Percentiles rank a stretch among this genome's conserved stretches.
These are phyloP conservation scores for Leptopilina drosophilae DNA, from an alignment of 2,888 invertebrate species.

Conservation along the genomic window DNA sequence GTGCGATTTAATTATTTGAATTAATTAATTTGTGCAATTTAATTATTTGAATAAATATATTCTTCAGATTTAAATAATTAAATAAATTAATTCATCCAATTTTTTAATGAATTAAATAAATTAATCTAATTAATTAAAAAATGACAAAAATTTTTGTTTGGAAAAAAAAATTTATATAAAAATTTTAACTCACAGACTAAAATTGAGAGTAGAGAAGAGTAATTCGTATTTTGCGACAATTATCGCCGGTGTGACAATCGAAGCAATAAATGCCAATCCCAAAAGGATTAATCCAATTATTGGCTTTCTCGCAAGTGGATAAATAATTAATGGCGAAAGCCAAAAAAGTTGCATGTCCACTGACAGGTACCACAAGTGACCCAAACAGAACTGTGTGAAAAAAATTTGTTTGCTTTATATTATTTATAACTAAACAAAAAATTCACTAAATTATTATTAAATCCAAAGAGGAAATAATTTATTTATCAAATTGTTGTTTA, in stretches of 20 bases:
- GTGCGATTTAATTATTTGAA: too few species aligned
- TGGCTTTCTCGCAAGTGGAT: constrained; percentile 76
- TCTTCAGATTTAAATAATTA: too few species aligned
- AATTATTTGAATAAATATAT: too few species aligned
- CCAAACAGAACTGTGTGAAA: constrained; percentile 75
- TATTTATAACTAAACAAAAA: too few species aligned
- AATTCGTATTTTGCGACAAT: constrained; percentile 68
- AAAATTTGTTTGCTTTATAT: background rate
- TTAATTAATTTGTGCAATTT: too few species aligned
- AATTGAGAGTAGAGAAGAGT: background rate
- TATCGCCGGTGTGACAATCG: constrained; percentile 67
- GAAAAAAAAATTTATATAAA: background rate
- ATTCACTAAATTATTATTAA: too few species aligned
- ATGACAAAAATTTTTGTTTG: background rate
- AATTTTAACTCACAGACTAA: background rate
- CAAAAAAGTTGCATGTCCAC: constrained; percentile 81
- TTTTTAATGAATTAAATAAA: too few species aligned
- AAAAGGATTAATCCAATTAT: constrained; percentile 70
- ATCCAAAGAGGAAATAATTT: too few species aligned
- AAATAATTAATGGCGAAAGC: constrained; percentile 79
- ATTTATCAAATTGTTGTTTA: too few species aligned
- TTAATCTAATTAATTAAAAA: background rate
- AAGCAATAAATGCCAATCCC: constrained; percentile 62
- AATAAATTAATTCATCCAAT: too few species aligned
- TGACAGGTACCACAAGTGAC: constrained; percentile 81